Evolutionary conservation across 2,113 vertebrate genomes (phyloP), one percentile per base, ranked within the genome.

Genomic region (Euleptes europaea): DNA sequence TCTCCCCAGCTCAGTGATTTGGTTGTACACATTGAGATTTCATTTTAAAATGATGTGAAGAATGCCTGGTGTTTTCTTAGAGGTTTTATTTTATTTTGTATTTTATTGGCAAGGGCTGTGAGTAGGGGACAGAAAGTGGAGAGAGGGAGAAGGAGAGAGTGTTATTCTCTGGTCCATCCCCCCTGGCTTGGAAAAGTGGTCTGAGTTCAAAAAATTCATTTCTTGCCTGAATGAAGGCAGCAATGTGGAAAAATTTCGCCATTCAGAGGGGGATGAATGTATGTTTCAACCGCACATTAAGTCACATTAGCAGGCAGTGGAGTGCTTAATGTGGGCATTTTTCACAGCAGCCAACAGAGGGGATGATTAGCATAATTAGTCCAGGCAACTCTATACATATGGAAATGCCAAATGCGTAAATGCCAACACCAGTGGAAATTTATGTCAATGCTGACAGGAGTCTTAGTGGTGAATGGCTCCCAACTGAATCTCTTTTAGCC

Each of bases 341-440:
- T 98, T 98, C 98, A 97, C 97, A 97, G 97, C 97, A 96, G 97
- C 98, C 97, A 97, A 98, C 97, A 97, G 97, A 97, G 96, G 94
- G 96, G 96, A 97, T 97, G 97, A 98, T 98, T 98, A 98, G 97
- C 98, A 98, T 98, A 98, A 98, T 98, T 98, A 98, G 97, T 97
- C 97, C 97, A 97, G 97, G 97, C 97, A 96, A 97, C 97, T 95
- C 97, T 97, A 98, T 98, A 98, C 97, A 98, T 98, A 98, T 98
- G 98, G 97, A 98, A 98, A 98, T 98, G 95, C 96, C 96, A 95
- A 97, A 96, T 96, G 97, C 97, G 96, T 98, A 97, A 98, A 97
- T 97, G 97, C 98, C 97, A 97, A 96, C 97, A 97, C 96, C 95
- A 95, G 96, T 97, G 97, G 97, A 98, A 98, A 98, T 98, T 97